These are phyloP conservation scores for Uloborus diversus DNA, from an alignment of 1,140 invertebrate genomes.

Conservation along the genomic window DNA sequence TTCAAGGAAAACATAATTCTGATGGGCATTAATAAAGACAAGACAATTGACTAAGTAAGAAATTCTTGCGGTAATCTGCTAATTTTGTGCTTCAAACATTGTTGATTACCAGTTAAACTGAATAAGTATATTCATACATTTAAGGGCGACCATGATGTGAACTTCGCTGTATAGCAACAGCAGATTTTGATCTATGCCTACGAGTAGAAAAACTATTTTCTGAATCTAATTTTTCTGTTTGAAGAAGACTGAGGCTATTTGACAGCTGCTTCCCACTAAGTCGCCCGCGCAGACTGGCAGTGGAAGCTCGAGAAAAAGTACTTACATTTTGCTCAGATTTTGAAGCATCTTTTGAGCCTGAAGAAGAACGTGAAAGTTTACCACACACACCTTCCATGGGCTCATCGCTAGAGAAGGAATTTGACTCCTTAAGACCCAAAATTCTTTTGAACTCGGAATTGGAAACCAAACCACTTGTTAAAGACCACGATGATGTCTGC, in stretches of 20 bases:
- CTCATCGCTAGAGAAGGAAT: constrained; percentile 53
- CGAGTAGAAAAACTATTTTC: constrained; percentile 22
- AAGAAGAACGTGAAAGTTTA: constrained; percentile 42
- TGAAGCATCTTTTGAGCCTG: constrained; percentile 42
- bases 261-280: constrained; percentile 41
- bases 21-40: too few species aligned
- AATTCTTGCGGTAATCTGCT: too few species aligned
- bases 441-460: constrained; percentile 38
- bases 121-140: too few species aligned
- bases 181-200: constrained; percentile 47
- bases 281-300: constrained; percentile 11
- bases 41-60: too few species aligned
- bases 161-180: constrained; percentile 39
- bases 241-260: constrained; percentile 34
- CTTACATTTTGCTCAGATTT: constrained; percentile 29
- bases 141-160: too few species aligned
- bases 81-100: too few species aligned
- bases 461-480: constrained; percentile 7
- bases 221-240: constrained; percentile 31
- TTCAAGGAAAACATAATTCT: too few species aligned
- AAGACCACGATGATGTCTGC: constrained; percentile 27
- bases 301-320: constrained; percentile 16
- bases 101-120: too few species aligned
- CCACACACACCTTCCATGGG: constrained; percentile 10
- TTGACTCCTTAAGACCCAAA: constrained; percentile 38